Conservation (phyloP, 2,888 invertebrate species). For the Palloptera scutellata region DNA sequence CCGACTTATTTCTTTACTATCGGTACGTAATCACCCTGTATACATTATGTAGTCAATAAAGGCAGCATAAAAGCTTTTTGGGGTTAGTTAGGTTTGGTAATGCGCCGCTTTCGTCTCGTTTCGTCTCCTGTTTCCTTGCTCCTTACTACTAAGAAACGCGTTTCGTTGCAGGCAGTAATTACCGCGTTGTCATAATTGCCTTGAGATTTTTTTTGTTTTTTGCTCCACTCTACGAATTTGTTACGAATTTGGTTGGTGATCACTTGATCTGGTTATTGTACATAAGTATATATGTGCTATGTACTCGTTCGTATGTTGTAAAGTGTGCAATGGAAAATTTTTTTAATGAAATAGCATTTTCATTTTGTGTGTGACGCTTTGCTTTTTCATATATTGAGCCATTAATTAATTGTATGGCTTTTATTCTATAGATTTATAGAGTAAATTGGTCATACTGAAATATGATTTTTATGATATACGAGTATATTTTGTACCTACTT, state of each 20-base stretch:
- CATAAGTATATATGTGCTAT: too few relatives aligned
- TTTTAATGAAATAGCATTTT: slow-evolving; percentile 23
- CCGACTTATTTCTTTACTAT: too few relatives aligned
- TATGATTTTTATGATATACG: too few relatives aligned
- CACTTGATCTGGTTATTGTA: neutral
- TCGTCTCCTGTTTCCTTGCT: neutral
- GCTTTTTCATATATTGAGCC: too few relatives aligned
- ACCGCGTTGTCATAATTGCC: slow-evolving; percentile 1
- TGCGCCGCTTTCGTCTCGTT: neutral
- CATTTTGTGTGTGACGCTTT: neutral
- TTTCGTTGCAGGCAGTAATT: neutral
- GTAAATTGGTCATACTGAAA: too few relatives aligned
- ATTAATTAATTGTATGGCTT: neutral
- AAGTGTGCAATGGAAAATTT: slow-evolving; percentile 26
- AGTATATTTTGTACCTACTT: too few relatives aligned
- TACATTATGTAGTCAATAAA: too few relatives aligned
- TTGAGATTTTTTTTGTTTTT: neutral
- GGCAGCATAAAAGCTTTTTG: too few relatives aligned
- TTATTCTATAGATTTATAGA: too few relatives aligned
- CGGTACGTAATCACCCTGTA: too few relatives aligned
- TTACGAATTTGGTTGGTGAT: neutral
- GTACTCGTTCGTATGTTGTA: too few relatives aligned
- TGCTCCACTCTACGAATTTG: neutral
- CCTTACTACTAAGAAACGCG: neutral
- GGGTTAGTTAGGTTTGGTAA: neutral